These are phyloP conservation scores for Tiaroga cobitis DNA, from an alignment of 2,797 vertebrate species.

Conservation along the genomic window DNA sequence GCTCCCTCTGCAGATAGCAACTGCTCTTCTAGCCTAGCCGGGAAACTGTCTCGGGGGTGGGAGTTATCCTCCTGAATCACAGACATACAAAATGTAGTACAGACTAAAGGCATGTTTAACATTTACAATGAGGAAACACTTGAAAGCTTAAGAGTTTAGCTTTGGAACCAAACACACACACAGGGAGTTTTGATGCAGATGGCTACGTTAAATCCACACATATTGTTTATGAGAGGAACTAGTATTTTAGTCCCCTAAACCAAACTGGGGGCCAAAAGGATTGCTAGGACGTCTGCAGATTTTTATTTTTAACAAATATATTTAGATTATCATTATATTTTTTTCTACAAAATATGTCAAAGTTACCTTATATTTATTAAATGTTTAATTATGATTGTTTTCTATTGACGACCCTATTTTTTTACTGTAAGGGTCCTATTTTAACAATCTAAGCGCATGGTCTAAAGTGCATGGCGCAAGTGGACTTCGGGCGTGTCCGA, in stretches of 20 bases:
- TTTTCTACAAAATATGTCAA: too few species aligned
- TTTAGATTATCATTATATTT: too few species aligned
- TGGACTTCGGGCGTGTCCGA: too few species aligned
- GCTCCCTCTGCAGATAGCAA: constrained; percentile 72
- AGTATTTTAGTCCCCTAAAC: not conserved
- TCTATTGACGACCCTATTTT: too few species aligned
- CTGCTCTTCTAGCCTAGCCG: constrained; percentile 84
- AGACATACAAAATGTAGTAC: constrained; percentile 4
- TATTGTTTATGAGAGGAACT: not conserved
- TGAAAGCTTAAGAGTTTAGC: not conserved
- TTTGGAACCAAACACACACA: not conserved
- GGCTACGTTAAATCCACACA: not conserved
- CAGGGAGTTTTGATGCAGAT: not conserved
- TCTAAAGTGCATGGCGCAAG: too few species aligned
- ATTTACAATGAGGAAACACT: constrained; percentile 12
- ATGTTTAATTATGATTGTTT: too few species aligned
- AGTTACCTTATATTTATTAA: too few species aligned
- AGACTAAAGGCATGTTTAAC: not conserved
- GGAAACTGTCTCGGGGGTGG: constrained; percentile 81
- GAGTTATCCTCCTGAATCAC: constrained; percentile 82
- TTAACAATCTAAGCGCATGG: too few species aligned
- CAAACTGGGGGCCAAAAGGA: not conserved
- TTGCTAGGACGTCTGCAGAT: not conserved
- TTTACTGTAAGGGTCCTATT: too few species aligned
- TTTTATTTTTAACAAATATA: too few species aligned